Percentiles rank a stretch among this genome's conserved stretches.
These are phyloP conservation scores for Meandrusa payeni DNA, from an alignment of 2,888 invertebrate genomes.

Conservation along the genomic window DNA sequence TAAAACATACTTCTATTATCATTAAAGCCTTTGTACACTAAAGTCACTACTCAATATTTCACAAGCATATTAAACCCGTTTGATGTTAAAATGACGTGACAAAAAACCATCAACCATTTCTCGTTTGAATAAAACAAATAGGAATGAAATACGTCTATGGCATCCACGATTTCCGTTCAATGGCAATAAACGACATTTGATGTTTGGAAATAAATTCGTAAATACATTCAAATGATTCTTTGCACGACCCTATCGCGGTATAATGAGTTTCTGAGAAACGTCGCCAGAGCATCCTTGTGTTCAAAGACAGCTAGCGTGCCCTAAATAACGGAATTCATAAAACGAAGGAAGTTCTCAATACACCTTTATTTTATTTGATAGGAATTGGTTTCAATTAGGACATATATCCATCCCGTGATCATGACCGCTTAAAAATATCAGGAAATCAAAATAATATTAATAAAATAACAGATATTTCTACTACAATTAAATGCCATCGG, in stretches of 20 bases:
- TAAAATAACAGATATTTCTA: too few species aligned
- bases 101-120: conserved; percentile 17
- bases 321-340: too few species aligned
- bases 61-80: conserved; percentile 10
- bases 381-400: too few species aligned
- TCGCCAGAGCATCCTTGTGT: conserved; percentile 9
- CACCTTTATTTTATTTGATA: too few species aligned
- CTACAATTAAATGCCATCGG: too few species aligned
- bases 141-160: conserved; percentile 15
- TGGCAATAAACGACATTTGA: conserved; percentile 6
- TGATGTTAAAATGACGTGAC: conserved; percentile 25
- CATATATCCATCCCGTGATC: too few species aligned
- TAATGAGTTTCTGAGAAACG: conserved; percentile 6
- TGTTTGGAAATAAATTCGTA: conserved; percentile 8
- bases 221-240: neutral
- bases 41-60: neutral
- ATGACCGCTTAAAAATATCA: too few species aligned
- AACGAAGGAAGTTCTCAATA: too few species aligned
- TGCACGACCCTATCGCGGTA: neutral
- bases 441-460: too few species aligned
- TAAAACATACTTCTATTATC: conserved; percentile 1
- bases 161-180: conserved; percentile 11
- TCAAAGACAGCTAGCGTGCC: conserved; percentile 16
- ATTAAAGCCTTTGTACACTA: conserved; percentile 15
- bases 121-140: conserved; percentile 14